Evolutionary conservation across 2,797 vertebrate genomes (phyloP).

Genomic region (Sebastes oblongus): DNA sequence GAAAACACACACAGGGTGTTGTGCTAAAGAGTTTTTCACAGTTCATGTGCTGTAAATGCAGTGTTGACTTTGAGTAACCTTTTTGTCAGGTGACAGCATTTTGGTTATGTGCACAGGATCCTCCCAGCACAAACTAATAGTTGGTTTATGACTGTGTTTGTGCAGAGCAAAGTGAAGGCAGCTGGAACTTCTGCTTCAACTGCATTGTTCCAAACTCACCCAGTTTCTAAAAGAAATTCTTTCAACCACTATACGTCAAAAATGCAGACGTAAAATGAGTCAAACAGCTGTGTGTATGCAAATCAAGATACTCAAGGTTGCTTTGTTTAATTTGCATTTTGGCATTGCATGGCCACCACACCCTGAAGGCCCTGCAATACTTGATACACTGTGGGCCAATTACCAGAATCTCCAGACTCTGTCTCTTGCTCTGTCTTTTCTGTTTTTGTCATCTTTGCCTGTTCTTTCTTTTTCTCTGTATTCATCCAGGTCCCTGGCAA

Average conservation of each 20-base stretch:
- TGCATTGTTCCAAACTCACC: background rate
- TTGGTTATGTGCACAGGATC: background rate
- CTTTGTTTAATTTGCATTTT: slow-evolving; percentile 47
- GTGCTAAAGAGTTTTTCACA: background rate
- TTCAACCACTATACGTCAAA: background rate
- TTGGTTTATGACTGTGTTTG: background rate
- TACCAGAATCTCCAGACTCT: background rate
- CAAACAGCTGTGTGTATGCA: background rate
- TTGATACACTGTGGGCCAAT: background rate
- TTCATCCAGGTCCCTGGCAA: slow-evolving; percentile 43
- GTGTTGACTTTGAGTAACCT: slow-evolving; percentile 16
- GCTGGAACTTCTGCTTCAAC: no score
- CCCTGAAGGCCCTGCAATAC: background rate
- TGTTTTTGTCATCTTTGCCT: background rate
- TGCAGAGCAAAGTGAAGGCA: background rate
- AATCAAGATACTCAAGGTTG: background rate
- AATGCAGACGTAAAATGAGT: background rate
- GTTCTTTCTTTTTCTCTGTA: background rate
- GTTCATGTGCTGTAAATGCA: background rate
- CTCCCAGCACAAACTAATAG: background rate
- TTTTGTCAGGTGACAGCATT: background rate
- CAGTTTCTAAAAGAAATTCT: background rate
- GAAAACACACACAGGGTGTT: background rate
- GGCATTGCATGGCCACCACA: background rate
- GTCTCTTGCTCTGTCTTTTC: background rate